Evolutionary conservation across 2,797 vertebrate species (phyloP).

Genomic region (Pelochelys cantorii): DNA sequence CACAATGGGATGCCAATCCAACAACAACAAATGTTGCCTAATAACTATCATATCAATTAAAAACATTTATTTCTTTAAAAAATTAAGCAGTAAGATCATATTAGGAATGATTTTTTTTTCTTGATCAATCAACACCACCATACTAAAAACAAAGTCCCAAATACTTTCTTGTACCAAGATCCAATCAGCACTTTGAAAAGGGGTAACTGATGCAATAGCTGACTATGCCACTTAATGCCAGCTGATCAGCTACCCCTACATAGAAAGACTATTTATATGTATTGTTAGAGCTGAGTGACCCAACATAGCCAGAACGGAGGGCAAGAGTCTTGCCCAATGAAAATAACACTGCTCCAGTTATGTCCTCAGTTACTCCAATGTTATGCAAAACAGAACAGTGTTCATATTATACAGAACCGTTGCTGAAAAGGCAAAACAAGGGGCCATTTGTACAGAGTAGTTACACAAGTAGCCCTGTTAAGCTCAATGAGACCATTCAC

Average conservation of each 20-base stretch:
- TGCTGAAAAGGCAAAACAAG: not conserved
- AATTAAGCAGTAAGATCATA: not conserved
- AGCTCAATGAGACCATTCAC: not conserved
- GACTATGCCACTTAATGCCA: not conserved
- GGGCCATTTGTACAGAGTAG: not conserved
- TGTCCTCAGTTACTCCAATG: not conserved
- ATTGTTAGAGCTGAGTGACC: not conserved
- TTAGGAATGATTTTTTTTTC: not conserved
- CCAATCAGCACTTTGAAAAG: not conserved
- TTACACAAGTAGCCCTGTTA: not conserved
- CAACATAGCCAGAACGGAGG: not conserved
- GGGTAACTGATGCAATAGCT: not conserved
- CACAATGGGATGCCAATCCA: not conserved
- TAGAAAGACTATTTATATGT: not conserved
- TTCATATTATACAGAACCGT: not conserved
- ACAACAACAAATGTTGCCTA: not conserved
- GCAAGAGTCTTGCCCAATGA: not conserved
- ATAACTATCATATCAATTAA: not conserved
- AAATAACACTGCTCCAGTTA: not conserved
- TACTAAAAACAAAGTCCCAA: not conserved
- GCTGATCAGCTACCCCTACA: not conserved
- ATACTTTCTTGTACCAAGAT: not conserved
- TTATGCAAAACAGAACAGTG: not conserved
- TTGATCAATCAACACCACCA: not conserved
- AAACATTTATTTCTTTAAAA: not conserved